phyloP scores from a whole-genome alignment of 2,113 vertebrate genomes.

The Seriola aureovittata region DNA sequence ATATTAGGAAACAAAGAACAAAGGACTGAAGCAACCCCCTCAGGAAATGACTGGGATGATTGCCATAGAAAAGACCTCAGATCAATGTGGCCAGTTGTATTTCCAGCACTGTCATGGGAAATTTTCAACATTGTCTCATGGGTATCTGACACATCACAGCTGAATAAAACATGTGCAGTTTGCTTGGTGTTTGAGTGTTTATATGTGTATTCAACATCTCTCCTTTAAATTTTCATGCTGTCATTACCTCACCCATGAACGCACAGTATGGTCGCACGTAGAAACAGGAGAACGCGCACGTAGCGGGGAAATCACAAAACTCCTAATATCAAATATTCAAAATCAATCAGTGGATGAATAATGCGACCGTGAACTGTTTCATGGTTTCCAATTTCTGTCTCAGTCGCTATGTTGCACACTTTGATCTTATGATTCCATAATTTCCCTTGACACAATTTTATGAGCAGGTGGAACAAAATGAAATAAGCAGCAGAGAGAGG shows the following conservation, averaged over 20 bases:
- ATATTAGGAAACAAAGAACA: slow-evolving; percentile 29
- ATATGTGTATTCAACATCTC: background rate
- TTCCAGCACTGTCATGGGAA: slow-evolving; percentile 41
- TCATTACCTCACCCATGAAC: background rate
- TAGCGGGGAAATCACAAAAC: slow-evolving; percentile 3
- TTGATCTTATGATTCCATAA: slow-evolving; percentile 66
- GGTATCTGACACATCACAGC: slow-evolving; percentile 18
- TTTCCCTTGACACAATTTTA: slow-evolving; percentile 70
- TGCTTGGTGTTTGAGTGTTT: slow-evolving; percentile 9
- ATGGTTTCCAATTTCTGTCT: slow-evolving; percentile 55
- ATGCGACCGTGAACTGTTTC: slow-evolving; percentile 39
- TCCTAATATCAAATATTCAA: slow-evolving; percentile 40
- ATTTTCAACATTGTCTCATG: slow-evolving; percentile 28
- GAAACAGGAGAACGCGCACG: background rate
- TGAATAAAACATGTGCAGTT: slow-evolving; percentile 35
- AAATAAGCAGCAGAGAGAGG: slow-evolving; percentile 50
- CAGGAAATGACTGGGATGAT: slow-evolving; percentile 37
- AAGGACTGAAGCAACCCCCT: slow-evolving; percentile 7
- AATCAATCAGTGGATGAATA: slow-evolving; percentile 59
- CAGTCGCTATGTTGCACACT: slow-evolving; percentile 53
- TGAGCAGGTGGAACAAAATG: slow-evolving; percentile 42
- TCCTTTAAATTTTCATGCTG: slow-evolving; percentile 11
- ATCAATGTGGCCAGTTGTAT: slow-evolving; percentile 40
- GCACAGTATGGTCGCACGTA: background rate
- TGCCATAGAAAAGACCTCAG: slow-evolving; percentile 17